Evolutionary conservation across 2,113 vertebrate species (phyloP), one percentile per base, ranked within the genome.

Genomic region (Sylvilagus bachmani): DNA sequence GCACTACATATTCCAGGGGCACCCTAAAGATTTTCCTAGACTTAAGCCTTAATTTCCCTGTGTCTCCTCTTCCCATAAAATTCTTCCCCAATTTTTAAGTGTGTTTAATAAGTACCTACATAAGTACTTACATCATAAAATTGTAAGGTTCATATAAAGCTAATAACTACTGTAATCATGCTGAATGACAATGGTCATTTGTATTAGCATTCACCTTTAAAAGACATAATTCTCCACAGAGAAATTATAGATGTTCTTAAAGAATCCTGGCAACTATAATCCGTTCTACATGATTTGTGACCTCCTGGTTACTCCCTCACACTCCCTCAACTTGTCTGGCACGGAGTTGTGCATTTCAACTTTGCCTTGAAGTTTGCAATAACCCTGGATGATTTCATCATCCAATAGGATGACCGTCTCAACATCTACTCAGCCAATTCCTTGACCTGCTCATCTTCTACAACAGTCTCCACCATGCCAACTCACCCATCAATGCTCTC

Each of bases 191-290:
- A 81, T 38, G 62, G 58, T 44, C 53, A 90, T 88, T 58, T 69
- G n/a, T 33, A 96, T 78, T 96, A 93, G 91, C 36, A 49, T 36
- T 75, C 80, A 94, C 88, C 73, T 96, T 96, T 86, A 80, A 73
- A 89, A 84, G 67, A 91, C 3, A 8, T 71, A 90, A 92, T 86
- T 94, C 33, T 33, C 24, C 62, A 82, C 36, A 79, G 87, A 90
- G 33, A 89, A 95, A 96, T 93, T 90, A 86, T 58, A 84, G 19
- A 86, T 53, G 16, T 79, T 95, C 22, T 86, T 73, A 61, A 0
- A 92, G 80, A 93, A 87, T 71, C 55, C 95, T 74, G 31, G 84
- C 58, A 96, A 93, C 67, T 51, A 44, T 3, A 19, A 61, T 77
- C 66, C 79, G 24, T 62, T 92, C 12, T 92, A 73, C 95, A 93